Conservation (phyloP, 1,140 invertebrate species). For the Trissolcus basalis region DNA sequence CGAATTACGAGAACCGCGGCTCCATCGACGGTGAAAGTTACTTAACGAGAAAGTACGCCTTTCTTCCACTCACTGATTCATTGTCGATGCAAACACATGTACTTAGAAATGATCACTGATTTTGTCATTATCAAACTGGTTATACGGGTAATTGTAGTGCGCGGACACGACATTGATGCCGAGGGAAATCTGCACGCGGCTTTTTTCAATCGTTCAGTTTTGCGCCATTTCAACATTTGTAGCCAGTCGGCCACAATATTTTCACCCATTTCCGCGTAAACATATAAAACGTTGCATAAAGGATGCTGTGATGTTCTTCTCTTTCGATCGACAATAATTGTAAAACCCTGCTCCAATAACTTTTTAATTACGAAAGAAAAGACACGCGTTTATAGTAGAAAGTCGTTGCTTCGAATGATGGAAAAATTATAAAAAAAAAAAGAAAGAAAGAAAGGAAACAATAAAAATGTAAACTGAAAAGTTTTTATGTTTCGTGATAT, state of each 20-base stretch:
- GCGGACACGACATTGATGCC: background rate
- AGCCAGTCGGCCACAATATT: conserved; percentile 18
- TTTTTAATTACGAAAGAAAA: conserved; percentile 30
- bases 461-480: conserved; percentile 1
- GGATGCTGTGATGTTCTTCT: conserved; percentile 5
- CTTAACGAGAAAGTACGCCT: conserved; percentile 74
- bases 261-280: conserved; percentile 19
- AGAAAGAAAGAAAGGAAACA: conserved; percentile 12
- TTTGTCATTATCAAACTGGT: conserved; percentile 57
- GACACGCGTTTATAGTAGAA: conserved; percentile 27
- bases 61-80: conserved; percentile 75
- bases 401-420: conserved; percentile 7
- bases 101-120: conserved; percentile 57
- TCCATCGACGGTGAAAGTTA: conserved; percentile 76
- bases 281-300: conserved; percentile 16
- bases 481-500: conserved; percentile 1
- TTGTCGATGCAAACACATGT: conserved; percentile 56
- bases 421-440: too few relatives aligned
- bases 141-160: conserved; percentile 50
- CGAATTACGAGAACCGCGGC: conserved; percentile 59
- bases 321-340: conserved; percentile 10
- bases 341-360: conserved; percentile 36
- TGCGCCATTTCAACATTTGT: too few relatives aligned
- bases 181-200: conserved; percentile 34
- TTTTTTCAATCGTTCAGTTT: conserved; percentile 33